Evolutionary conservation across 1,140 invertebrate genomes (phyloP).

Genomic region (Drosophila ironensis): DNA sequence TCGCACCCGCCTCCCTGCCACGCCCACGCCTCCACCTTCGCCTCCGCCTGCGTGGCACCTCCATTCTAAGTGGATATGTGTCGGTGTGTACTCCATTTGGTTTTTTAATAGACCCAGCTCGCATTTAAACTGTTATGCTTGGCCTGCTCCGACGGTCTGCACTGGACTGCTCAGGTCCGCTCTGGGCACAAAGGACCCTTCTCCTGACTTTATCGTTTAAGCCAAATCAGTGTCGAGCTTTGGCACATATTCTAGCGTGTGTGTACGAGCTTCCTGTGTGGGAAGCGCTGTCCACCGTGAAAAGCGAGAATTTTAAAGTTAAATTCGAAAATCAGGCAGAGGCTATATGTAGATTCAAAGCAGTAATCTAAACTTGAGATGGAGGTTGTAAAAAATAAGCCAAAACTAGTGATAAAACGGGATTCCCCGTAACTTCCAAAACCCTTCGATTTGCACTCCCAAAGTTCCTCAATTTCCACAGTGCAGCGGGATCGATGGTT

Average conservation of each 20-base stretch:
- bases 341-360: too few relatives aligned
- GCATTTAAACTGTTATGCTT: constrained; percentile 80
- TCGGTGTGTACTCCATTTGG: constrained; percentile 72
- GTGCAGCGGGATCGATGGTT: constrained; percentile 32
- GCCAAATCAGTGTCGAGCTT: constrained; percentile 75
- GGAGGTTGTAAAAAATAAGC: too few relatives aligned
- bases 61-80: constrained; percentile 26
- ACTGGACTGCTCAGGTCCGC: constrained; percentile 1
- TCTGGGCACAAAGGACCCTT: constrained; percentile 59
- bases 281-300: too few relatives aligned
- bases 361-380: too few relatives aligned
- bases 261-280: background rate
- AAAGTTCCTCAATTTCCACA: too few relatives aligned
- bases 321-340: too few relatives aligned
- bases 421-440: too few relatives aligned
- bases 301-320: too few relatives aligned
- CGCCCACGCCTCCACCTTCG: background rate
- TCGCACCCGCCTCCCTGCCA: background rate
- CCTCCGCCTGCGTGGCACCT: background rate
- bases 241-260: constrained; percentile 27
- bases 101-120: constrained; percentile 75
- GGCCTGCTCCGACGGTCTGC: constrained; percentile 39
- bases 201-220: constrained; percentile 64
- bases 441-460: too few relatives aligned
- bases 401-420: too few relatives aligned